Percentiles rank a stretch among this genome's conserved stretches.
These are phyloP conservation scores for Aphis gossypii DNA, from an alignment of 1,140 invertebrate species.

Conservation along the genomic window DNA sequence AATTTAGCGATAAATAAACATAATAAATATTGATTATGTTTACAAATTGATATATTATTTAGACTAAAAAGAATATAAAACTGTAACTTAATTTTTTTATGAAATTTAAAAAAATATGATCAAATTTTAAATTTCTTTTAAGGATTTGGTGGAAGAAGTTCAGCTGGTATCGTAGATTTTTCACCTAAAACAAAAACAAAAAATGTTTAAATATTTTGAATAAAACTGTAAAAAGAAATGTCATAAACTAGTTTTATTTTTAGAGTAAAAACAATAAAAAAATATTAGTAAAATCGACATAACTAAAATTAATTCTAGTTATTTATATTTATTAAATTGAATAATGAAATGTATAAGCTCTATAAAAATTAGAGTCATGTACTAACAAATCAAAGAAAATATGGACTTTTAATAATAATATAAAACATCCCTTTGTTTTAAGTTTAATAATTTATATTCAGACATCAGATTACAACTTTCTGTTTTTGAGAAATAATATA, in stretches of 20 bases:
- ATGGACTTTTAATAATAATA: background rate
- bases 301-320: background rate
- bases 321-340: background rate
- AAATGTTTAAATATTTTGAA: background rate
- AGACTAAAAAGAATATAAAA: slow-evolving; percentile 33
- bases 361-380: too few species aligned
- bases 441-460: too few species aligned
- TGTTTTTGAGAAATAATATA: too few species aligned
- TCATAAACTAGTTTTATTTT: background rate
- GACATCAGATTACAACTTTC: too few species aligned
- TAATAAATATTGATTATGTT: background rate
- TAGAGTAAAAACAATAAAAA: background rate
- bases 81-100: background rate
- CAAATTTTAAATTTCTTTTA: background rate
- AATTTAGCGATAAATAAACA: background rate
- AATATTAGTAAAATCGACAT: background rate
- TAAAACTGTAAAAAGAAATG: background rate
- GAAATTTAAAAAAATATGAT: background rate
- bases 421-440: too few species aligned
- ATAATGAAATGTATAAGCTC: background rate
- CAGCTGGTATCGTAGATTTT: slow-evolving; percentile 36
- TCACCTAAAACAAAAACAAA: slow-evolving; percentile 9
- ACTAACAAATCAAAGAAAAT: background rate
- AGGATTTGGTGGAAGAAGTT: slow-evolving; percentile 26
- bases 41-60: background rate